phyloP scores from a whole-genome alignment of 2,888 invertebrate genomes.

The Parelbella ahira region DNA sequence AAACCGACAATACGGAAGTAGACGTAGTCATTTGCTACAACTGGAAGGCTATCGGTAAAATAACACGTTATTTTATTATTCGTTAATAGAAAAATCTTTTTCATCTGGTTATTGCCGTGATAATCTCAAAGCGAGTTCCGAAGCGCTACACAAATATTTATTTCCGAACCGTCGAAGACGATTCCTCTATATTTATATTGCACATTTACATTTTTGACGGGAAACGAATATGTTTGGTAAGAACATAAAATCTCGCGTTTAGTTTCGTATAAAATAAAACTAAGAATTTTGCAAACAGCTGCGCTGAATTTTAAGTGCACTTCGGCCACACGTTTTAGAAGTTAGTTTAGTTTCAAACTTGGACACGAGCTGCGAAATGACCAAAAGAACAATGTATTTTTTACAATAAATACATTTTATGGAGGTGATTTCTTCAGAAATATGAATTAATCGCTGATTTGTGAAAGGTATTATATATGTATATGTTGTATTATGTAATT shows the following conservation, averaged over 20 bases:
- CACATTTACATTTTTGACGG: conserved; percentile 27
- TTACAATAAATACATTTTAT: too few relatives aligned
- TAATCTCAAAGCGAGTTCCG: neutral
- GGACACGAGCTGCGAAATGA: conserved; percentile 42
- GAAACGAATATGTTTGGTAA: conserved; percentile 33
- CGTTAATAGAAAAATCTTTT: too few relatives aligned
- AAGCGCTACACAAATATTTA: conserved; percentile 12
- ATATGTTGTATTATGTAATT: too few relatives aligned
- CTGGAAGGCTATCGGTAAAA: too few relatives aligned
- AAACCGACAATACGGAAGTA: too few relatives aligned
- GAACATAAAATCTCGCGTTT: conserved; percentile 42
- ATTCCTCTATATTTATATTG: conserved; percentile 19
- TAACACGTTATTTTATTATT: too few relatives aligned
- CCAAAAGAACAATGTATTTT: conserved; percentile 48
- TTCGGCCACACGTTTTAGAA: conserved; percentile 47
- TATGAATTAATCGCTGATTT: too few relatives aligned
- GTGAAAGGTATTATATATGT: too few relatives aligned
- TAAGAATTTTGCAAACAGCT: conserved; percentile 50
- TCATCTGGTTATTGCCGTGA: neutral
- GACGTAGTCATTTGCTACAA: too few relatives aligned
- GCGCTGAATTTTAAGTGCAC: conserved; percentile 53
- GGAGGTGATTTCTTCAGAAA: too few relatives aligned
- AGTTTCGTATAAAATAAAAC: conserved; percentile 49
- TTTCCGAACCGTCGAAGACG: conserved; percentile 17
- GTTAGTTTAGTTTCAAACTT: conserved; percentile 57